phyloP scores from a whole-genome alignment of 2,797 vertebrate genomes.

The Oreochromis mossambicus region DNA sequence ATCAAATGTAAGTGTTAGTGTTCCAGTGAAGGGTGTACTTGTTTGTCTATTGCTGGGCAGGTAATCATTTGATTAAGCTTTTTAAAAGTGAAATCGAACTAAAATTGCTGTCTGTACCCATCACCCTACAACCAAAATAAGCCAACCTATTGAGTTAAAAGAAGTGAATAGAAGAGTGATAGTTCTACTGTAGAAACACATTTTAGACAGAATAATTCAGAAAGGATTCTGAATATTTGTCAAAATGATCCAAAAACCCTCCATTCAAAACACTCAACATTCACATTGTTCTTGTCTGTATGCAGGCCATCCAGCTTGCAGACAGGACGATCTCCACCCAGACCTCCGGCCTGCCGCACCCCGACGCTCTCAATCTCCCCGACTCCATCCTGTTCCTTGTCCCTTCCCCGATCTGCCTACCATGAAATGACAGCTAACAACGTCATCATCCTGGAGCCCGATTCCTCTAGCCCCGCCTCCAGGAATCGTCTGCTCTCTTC shows the following conservation, averaged over 20 bases:
- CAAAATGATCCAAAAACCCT: background rate
- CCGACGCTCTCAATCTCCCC: conserved; percentile 61
- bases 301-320: conserved; percentile 48
- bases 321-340: conserved; percentile 48
- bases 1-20: background rate
- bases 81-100: background rate
- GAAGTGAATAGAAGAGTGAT: background rate
- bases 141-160: background rate
- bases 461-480: conserved; percentile 39
- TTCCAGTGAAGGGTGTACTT: background rate
- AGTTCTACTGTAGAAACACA: background rate
- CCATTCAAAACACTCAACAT: background rate
- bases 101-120: background rate
- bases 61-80: background rate
- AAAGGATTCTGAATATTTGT: background rate
- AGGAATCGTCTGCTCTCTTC: conserved; percentile 52
- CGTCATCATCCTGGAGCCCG: conserved; percentile 71
- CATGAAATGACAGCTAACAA: conserved; percentile 72
- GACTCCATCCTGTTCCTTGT: conserved; percentile 44
- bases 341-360: conserved; percentile 60
- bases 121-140: background rate
- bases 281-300: background rate
- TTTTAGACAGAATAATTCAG: background rate
- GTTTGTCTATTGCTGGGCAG: background rate
- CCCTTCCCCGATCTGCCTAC: conserved; percentile 46